Evolutionary conservation across 2,888 invertebrate species (phyloP).

Genomic region (Sinelater perroti): DNA sequence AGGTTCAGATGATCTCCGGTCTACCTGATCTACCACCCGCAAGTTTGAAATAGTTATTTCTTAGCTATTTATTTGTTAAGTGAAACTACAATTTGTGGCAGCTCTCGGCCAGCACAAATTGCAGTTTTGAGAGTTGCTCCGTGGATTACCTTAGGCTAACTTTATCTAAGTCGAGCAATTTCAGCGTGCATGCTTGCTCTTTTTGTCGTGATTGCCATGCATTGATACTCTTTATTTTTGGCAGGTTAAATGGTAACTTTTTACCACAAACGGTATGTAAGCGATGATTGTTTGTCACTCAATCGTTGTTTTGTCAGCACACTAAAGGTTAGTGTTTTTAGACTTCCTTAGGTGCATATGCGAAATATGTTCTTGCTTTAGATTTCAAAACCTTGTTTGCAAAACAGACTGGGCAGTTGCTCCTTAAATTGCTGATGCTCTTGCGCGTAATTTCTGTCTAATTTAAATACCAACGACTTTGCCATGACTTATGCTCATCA

Average conservation of each 20-base stretch:
- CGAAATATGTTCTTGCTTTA: constrained; percentile 13
- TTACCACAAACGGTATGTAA: constrained; percentile 52
- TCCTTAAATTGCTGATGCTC: no score
- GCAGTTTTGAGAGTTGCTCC: constrained; percentile 14
- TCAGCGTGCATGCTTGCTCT: constrained; percentile 26
- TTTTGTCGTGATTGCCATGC: constrained; percentile 22
- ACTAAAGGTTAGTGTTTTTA: constrained; percentile 49
- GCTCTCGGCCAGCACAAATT: neutral
- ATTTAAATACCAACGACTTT: no score
- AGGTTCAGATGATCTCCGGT: constrained; percentile 86
- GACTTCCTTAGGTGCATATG: constrained; percentile 24
- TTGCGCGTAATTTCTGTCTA: no score
- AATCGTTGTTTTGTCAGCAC: constrained; percentile 34
- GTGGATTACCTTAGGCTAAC: constrained; percentile 1
- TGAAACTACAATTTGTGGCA: constrained; percentile 15
- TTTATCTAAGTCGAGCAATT: constrained; percentile 3
- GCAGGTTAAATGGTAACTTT: constrained; percentile 52
- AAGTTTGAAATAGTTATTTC: constrained; percentile 52
- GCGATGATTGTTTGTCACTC: constrained; percentile 32
- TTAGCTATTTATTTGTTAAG: constrained; percentile 31
- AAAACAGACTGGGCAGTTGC: constrained; percentile 19
- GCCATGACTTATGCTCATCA: no score
- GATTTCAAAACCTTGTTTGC: constrained; percentile 13
- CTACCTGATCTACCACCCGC: constrained; percentile 66
- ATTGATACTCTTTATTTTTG: constrained; percentile 53